Evolutionary conservation across 2,113 vertebrate genomes (phyloP), one percentile per base, ranked within the genome.

Genomic region (Butorides virescens): DNA sequence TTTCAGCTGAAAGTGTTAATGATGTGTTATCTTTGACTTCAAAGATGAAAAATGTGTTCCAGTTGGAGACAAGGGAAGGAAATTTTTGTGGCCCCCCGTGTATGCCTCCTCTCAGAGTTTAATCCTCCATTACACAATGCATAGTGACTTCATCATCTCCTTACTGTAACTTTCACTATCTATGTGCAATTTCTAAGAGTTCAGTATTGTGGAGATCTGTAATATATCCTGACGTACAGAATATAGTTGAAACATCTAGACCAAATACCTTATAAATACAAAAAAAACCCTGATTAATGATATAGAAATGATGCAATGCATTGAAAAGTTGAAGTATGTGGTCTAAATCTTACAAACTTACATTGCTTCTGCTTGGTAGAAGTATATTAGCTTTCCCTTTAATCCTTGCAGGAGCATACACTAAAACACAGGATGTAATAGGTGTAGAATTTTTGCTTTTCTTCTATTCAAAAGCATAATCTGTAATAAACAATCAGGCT

Each of bases 251-350:
- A 86, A 68, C 11, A 29, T 34, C 29, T 32, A 7, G n/a, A 59
- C 17, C 13, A 59, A 47, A 72, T 37, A 16, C 17, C 15, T 62
- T 25, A 21, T 5, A 27, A 68, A 39, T 52, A 11, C 20, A 15
- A 47, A 20, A 29, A 5, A 20, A 18, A 4, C 6, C 22, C 19
- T 11, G 8, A 53, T 46, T 42, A 29, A 26, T 49, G 39, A 32
- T 70, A 0, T 0, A 39, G 42, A 6, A 62, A 17, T 0, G 15
- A 37, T 39, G 21, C 36, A 62, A 58, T 29, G 53, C 25, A 9
- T 16, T 52, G 61, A 47, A 23, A 55, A 70, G 36, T 29, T 39
- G 22, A 88, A 82, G 42, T 19, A 11, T 12, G 49, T 66, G 46
- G 18, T 72, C 20, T 79, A n/a, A 58, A 66, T 67, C 11, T 63